Conservation (phyloP, 2,888 invertebrate species). For the Eupithecia subfuscata region DNA sequence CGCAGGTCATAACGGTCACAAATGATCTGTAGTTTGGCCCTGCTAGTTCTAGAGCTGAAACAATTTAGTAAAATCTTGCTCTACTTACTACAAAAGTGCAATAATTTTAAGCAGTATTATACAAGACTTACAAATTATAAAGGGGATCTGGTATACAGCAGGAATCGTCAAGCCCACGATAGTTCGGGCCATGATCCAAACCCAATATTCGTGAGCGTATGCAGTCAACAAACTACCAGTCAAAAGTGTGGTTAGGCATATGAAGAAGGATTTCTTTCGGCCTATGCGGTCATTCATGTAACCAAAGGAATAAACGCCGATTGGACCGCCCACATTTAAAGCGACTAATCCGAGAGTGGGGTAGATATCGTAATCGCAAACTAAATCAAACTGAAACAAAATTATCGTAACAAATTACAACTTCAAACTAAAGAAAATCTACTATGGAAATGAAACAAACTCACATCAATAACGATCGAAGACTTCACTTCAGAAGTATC, state of each 20-base stretch:
- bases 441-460: constrained; percentile 47
- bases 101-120: neutral
- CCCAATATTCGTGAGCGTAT: constrained; percentile 90
- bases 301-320: constrained; percentile 95
- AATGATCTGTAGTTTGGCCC: constrained; percentile 96
- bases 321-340: constrained; percentile 93
- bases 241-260: constrained; percentile 92
- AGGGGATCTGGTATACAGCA: constrained; percentile 96
- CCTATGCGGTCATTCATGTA: constrained; percentile 94
- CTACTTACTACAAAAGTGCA: neutral
- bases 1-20: constrained; percentile 95
- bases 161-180: constrained; percentile 96
- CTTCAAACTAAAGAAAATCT: neutral
- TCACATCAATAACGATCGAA: constrained; percentile 93
- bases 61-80: neutral
- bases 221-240: constrained; percentile 92
- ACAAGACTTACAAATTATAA: constrained; percentile 92
- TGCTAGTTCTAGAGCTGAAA: constrained; percentile 93
- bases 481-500: constrained; percentile 87
- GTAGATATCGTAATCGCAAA: constrained; percentile 93
- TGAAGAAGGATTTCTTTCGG: constrained; percentile 92
- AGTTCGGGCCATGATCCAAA: constrained; percentile 91
- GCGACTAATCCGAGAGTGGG: constrained; percentile 94
- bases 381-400: constrained; percentile 91
- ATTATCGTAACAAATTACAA: constrained; percentile 4